Percentiles rank a stretch among this genome's conserved stretches.
Evolutionary conservation across 2,888 invertebrate species (phyloP).

Genomic region (Apodemia duryi): DNA sequence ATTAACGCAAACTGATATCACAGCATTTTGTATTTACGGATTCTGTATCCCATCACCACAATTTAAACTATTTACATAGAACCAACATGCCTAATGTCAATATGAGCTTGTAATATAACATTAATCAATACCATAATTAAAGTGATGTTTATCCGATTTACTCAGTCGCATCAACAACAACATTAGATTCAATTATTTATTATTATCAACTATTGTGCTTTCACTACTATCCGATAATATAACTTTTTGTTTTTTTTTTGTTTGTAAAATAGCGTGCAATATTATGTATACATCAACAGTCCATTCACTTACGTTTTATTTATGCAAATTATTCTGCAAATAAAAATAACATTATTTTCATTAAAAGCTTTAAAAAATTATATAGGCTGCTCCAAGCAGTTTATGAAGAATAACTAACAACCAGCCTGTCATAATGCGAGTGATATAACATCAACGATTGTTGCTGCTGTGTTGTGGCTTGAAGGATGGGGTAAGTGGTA

Average conservation of each 20-base stretch:
- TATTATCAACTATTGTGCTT: conserved; percentile 34
- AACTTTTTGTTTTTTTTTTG: conserved; percentile 22
- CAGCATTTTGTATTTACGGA: conserved; percentile 66
- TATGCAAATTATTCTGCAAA: too few relatives aligned
- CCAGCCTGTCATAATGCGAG: too few relatives aligned
- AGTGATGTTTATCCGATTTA: conserved; percentile 20
- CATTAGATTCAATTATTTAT: conserved; percentile 40
- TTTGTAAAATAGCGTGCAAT: conserved; percentile 22
- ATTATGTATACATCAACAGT: not conserved
- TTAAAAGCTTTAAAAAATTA: too few relatives aligned
- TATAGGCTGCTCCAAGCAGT: too few relatives aligned
- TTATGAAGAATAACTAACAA: too few relatives aligned
- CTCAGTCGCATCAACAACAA: conserved; percentile 62
- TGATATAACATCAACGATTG: too few relatives aligned
- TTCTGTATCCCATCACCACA: conserved; percentile 48
- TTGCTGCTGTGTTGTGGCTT: too few relatives aligned
- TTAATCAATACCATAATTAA: conserved; percentile 13
- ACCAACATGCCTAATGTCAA: conserved; percentile 15
- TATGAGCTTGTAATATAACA: conserved; percentile 14
- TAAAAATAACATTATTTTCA: too few relatives aligned
- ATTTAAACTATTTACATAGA: conserved; percentile 42
- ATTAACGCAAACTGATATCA: conserved; percentile 71
- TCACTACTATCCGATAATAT: conserved; percentile 50
- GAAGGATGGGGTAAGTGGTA: too few relatives aligned
- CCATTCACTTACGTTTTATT: too few relatives aligned